Percentiles rank a stretch among this genome's conserved stretches.
These are phyloP conservation scores for Lucinisca nassula DNA, from an alignment of 2,888 invertebrate species.

Conservation along the genomic window DNA sequence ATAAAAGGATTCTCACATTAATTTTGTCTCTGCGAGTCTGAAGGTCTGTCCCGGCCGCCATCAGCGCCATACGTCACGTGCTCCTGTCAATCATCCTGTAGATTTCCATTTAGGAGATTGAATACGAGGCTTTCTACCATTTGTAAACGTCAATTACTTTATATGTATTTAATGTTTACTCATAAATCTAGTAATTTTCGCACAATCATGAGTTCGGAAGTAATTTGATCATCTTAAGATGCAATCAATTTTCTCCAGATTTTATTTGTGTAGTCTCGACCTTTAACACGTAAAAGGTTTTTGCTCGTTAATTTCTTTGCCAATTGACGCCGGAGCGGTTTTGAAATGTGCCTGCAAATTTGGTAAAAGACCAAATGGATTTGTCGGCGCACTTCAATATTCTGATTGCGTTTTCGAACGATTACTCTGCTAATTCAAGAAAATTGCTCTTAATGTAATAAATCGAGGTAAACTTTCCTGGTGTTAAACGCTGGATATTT, in stretches of 20 bases:
- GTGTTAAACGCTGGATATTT: too few relatives aligned
- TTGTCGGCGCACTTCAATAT: background rate
- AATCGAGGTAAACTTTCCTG: background rate
- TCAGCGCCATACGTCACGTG: constrained; percentile 70
- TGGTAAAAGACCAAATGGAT: constrained; percentile 12
- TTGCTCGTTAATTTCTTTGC: constrained; percentile 68
- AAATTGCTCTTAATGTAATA: background rate
- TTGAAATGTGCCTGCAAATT: constrained; percentile 45
- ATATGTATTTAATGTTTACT: constrained; percentile 75
- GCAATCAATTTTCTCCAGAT: constrained; percentile 71
- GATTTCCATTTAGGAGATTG: constrained; percentile 73
- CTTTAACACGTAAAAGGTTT: constrained; percentile 73
- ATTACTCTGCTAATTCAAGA: background rate
- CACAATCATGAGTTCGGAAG: constrained; percentile 70
- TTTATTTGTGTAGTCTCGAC: constrained; percentile 72
- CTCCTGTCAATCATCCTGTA: constrained; percentile 65
- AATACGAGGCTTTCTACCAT: constrained; percentile 63
- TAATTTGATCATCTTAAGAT: constrained; percentile 63
- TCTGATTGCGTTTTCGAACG: constrained; percentile 8
- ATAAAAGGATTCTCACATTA: constrained; percentile 72
- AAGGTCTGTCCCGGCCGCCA: constrained; percentile 71
- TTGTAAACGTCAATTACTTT: constrained; percentile 75
- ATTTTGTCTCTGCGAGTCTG: constrained; percentile 66
- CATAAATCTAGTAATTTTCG: constrained; percentile 74
- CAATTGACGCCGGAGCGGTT: constrained; percentile 66